Conservation (phyloP, 2,888 invertebrate genomes). For the Stenodera caucasica region DNA sequence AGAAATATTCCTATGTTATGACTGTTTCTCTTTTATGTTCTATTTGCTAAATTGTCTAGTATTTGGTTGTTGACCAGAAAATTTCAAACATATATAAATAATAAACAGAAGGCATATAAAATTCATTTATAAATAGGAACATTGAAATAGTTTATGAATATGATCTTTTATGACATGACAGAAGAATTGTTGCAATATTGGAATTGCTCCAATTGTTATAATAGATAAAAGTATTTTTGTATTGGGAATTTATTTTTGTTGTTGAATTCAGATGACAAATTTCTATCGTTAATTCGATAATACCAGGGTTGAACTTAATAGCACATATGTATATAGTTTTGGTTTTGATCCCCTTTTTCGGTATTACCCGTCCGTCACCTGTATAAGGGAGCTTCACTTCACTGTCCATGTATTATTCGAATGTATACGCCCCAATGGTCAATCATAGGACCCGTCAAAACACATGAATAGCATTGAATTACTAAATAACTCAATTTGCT, state of each 20-base stretch:
- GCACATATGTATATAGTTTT: background rate
- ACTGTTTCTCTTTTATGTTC: conserved; percentile 4
- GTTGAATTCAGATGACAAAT: conserved; percentile 34
- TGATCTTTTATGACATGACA: background rate
- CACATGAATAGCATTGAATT: conserved; percentile 34
- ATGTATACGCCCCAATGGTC: conserved; percentile 36
- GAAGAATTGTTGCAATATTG: background rate
- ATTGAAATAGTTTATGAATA: background rate
- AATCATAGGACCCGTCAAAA: conserved; percentile 39
- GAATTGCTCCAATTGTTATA: background rate
- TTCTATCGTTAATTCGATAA: conserved; percentile 34
- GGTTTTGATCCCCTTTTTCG: conserved; percentile 31
- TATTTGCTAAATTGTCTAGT: conserved; percentile 18
- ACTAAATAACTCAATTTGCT: conserved; percentile 41
- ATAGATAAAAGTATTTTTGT: conserved; percentile 3
- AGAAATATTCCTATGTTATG: conserved; percentile 6
- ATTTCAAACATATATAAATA: too few relatives aligned
- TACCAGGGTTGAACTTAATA: conserved; percentile 15
- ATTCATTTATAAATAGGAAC: too few relatives aligned
- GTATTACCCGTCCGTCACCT: conserved; percentile 21
- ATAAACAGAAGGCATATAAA: background rate
- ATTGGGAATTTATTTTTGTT: background rate
- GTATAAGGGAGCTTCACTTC: conserved; percentile 26
- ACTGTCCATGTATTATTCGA: conserved; percentile 21
- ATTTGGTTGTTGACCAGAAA: background rate